Conservation (phyloP, 2,797 vertebrate species). For the Numenius phaeopus region DNA sequence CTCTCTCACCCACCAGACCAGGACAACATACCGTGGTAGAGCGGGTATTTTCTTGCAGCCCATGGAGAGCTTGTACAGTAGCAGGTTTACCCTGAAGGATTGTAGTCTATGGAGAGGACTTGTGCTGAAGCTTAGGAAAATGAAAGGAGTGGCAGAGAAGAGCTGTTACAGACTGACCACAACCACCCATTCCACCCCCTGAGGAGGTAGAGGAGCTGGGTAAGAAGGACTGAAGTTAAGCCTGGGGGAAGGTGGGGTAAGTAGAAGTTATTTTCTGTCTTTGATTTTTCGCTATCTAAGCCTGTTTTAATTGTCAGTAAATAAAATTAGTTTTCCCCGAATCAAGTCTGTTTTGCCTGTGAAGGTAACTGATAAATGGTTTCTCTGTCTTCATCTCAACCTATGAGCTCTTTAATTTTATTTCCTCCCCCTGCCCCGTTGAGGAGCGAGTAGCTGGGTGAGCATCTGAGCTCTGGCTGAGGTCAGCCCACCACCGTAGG, state of each 20-base stretch:
- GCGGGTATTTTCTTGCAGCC: no score
- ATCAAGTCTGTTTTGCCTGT: background rate
- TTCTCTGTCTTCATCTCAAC: background rate
- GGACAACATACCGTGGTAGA: no score
- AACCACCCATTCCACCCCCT: accelerated
- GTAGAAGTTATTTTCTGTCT: background rate
- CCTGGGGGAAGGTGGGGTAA: no score
- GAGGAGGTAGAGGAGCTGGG: background rate
- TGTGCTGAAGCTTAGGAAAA: background rate
- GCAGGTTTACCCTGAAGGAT: no score
- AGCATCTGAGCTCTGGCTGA: background rate
- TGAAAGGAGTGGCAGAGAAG: background rate
- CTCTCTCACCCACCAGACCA: no score
- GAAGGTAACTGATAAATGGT: background rate
- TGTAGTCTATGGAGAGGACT: no score
- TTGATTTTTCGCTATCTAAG: background rate
- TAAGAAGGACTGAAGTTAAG: background rate
- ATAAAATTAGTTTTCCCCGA: background rate
- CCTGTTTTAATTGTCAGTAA: background rate
- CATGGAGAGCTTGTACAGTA: no score
- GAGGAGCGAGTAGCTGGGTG: background rate
- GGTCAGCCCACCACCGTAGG: background rate
- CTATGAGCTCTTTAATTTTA: background rate
- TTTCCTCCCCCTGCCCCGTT: background rate
- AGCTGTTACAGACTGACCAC: background rate